Evolutionary conservation across 2,797 vertebrate genomes (phyloP).

Genomic region (Paguma larvata): DNA sequence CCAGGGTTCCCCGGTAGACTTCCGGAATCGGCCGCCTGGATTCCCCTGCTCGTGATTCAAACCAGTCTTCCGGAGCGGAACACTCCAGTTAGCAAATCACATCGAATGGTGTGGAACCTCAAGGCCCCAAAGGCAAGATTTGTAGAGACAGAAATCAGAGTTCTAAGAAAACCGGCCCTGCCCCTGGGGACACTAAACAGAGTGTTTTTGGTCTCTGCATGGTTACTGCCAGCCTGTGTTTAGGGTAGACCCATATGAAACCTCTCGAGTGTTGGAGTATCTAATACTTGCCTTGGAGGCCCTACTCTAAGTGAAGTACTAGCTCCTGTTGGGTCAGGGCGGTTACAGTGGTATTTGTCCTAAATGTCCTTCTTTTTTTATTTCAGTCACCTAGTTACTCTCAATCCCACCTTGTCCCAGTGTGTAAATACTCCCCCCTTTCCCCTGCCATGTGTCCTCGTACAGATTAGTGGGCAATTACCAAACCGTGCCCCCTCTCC

Average conservation of each 20-base stretch:
- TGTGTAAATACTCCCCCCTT: background rate
- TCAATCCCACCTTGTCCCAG: background rate
- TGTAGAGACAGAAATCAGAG: background rate
- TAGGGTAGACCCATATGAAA: background rate
- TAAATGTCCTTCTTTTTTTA: background rate
- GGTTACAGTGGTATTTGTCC: background rate
- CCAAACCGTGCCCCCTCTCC: background rate
- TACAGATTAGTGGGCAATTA: background rate
- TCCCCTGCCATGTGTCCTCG: background rate
- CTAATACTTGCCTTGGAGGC: background rate
- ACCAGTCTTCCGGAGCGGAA: too few species aligned
- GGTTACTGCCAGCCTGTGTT: background rate
- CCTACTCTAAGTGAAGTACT: background rate
- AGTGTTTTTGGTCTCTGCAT: background rate
- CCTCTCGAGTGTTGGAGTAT: background rate
- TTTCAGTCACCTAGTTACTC: background rate
- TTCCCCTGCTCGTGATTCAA: background rate
- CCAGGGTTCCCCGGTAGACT: background rate
- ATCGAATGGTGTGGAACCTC: background rate
- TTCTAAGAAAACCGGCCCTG: background rate
- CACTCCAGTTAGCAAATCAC: background rate
- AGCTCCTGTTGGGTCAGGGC: background rate
- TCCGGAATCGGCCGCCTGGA: background rate
- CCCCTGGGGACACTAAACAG: background rate
- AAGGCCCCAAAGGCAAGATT: background rate